Conservation (phyloP, 2,113 vertebrate genomes). For the Xiphophorus maculatus region DNA sequence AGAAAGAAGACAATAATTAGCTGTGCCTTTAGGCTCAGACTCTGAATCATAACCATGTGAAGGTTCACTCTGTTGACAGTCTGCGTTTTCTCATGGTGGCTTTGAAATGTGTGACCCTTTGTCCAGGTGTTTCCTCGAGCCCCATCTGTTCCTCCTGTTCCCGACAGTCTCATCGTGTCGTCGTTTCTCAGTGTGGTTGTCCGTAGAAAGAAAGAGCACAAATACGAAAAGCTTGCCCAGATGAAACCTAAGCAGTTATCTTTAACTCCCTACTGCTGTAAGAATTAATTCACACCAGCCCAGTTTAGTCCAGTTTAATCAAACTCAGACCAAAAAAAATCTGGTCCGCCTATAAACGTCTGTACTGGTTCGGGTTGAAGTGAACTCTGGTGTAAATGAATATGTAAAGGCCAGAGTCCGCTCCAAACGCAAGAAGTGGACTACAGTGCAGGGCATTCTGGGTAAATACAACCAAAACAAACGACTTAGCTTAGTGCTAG, state of each 20-base stretch:
- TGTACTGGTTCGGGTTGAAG: too few species aligned
- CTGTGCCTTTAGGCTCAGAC: not conserved
- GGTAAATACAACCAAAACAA: too few species aligned
- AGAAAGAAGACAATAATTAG: not conserved
- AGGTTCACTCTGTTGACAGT: not conserved
- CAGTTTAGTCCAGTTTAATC: too few species aligned
- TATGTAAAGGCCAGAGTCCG: too few species aligned
- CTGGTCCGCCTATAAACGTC: too few species aligned
- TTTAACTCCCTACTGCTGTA: not conserved
- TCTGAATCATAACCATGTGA: not conserved
- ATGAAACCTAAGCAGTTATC: not conserved
- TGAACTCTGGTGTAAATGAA: too few species aligned
- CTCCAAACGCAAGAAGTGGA: too few species aligned
- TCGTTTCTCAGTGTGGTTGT: not conserved
- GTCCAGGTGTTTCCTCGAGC: constrained; percentile 60
- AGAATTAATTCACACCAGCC: too few species aligned
- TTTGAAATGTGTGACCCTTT: constrained; percentile 41
- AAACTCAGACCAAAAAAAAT: too few species aligned
- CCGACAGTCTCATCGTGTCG: constrained; percentile 7
- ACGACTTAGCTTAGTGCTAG: too few species aligned
- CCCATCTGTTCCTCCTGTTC: constrained; percentile 62
- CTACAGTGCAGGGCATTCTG: too few species aligned
- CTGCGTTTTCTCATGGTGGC: constrained; percentile 42
- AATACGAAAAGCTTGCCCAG: not conserved
- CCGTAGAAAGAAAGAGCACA: not conserved